These are phyloP conservation scores for Chrysemys picta DNA, from an alignment of 2,113 vertebrate genomes.

Conservation along the genomic window DNA sequence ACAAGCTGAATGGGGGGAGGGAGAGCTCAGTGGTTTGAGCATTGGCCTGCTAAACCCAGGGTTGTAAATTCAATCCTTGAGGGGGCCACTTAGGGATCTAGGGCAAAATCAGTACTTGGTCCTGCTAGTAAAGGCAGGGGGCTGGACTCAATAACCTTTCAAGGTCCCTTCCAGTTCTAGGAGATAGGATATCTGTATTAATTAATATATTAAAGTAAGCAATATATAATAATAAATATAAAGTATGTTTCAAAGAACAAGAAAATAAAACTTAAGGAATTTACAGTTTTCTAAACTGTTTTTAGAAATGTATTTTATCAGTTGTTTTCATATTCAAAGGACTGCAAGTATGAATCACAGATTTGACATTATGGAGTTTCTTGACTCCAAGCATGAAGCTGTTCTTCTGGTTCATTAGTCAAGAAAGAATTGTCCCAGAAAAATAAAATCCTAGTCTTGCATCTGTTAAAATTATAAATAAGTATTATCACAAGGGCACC, in stretches of 20 bases:
- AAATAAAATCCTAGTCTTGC: not conserved
- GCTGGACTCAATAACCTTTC: too few relatives aligned
- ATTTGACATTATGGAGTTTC: constrained; percentile 3
- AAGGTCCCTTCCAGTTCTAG: too few relatives aligned
- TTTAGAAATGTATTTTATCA: not conserved
- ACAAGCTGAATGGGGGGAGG: not conserved
- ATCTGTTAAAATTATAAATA: not conserved
- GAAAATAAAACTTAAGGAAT: not conserved
- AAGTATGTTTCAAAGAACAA: constrained; percentile 13
- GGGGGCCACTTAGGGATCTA: too few relatives aligned
- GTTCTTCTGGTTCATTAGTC: constrained; percentile 10
- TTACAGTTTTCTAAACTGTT: not conserved
- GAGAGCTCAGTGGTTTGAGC: too few relatives aligned
- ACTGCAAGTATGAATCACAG: constrained; percentile 21
- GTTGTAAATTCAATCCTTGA: too few relatives aligned
- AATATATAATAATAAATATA: not conserved
- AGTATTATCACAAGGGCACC: not conserved
- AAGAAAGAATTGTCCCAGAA: not conserved
- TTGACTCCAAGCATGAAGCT: not conserved
- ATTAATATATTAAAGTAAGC: not conserved
- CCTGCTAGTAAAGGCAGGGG: too few relatives aligned
- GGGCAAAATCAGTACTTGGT: too few relatives aligned
- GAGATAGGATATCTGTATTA: too few relatives aligned
- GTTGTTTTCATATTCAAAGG: not conserved
- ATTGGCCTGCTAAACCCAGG: too few relatives aligned